Base-by-base conservation (phyloP, 2,113 vertebrate species). In the Pedionomus torquatus region DNA sequence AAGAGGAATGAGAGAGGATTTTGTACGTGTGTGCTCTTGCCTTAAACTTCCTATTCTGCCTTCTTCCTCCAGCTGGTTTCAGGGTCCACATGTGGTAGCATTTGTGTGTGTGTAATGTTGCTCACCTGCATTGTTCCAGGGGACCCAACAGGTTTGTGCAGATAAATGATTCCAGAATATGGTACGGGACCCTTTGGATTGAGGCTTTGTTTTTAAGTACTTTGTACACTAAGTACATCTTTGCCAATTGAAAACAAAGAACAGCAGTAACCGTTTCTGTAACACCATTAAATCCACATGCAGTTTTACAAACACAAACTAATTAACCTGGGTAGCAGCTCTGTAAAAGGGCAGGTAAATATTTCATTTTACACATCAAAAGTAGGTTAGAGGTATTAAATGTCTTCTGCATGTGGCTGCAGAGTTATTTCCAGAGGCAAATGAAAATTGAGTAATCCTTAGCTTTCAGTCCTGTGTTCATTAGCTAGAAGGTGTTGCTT, bases 271-370 rank as follows among this genome's bases (percentile, higher is more conserved):
- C 63, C 26, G 39, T 83, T 93, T 92, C 55, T 86, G 55, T 86
- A 90, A 78, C 64, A 51, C n/a, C 4, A 9, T 93, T 89, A 95
- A 80, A 88, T 90, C 68, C 84, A 91, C 64, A 43, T 51, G 48
- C 35, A 74, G 43, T 83, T 93, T 78, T 90, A 61, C 43, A 90
- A 90, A 86, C 33, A 60, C 28, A 71, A 69, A 60, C 13, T 89
- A 77, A 90, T 90, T 93, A 63, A 70, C 19, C 48, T 70, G 55
- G 9, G 24, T 87, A 90, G 43, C 68, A 89, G 68, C 55, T 96
- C 64, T 94, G 63, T 83, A 39, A 83, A 90, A 93, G 48, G 33
- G 24, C 69, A 89, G 55, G 76, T 93, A 95, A 87, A 75, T 86
- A 71, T n/a, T 90, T 88, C 16, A 39, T 96, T 96, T 88, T 63